Conservation (phyloP, 2,113 vertebrate genomes). For the Sander lucioperca region DNA sequence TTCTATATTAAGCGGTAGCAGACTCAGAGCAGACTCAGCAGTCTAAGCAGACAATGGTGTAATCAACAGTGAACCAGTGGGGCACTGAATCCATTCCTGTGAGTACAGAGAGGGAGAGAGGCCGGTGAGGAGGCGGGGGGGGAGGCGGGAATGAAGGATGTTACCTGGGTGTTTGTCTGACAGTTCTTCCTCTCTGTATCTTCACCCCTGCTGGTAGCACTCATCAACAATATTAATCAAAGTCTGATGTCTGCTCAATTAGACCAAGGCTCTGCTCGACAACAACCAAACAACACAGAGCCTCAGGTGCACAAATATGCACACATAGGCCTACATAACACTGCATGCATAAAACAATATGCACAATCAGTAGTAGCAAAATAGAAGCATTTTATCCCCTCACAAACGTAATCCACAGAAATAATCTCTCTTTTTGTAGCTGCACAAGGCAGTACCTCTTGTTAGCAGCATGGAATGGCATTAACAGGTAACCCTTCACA, state of each 20-base stretch:
- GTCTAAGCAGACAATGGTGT: constrained; percentile 67
- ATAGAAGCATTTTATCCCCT: background rate
- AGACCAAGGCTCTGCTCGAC: constrained; percentile 59
- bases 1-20: constrained; percentile 34
- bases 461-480: constrained; percentile 1
- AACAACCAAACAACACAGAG: constrained; percentile 59
- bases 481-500: background rate
- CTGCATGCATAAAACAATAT: constrained; percentile 22
- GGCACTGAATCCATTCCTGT: constrained; percentile 66
- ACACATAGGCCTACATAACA: constrained; percentile 21
- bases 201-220: constrained; percentile 73
- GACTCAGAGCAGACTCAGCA: constrained; percentile 54
- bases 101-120: constrained; percentile 44
- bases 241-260: constrained; percentile 76
- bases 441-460: background rate
- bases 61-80: constrained; percentile 71
- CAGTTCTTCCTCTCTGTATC: constrained; percentile 76
- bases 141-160: constrained; percentile 67
- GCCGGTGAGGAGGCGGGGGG: constrained; percentile 34
- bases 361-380: constrained; percentile 3
- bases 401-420: background rate
- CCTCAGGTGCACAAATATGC: constrained; percentile 58
- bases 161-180: constrained; percentile 77
- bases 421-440: background rate
- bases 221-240: constrained; percentile 82